These are phyloP conservation scores for Cryptoleucopteryx plumbea DNA, from an alignment of 2,113 vertebrate species.

Conservation along the genomic window DNA sequence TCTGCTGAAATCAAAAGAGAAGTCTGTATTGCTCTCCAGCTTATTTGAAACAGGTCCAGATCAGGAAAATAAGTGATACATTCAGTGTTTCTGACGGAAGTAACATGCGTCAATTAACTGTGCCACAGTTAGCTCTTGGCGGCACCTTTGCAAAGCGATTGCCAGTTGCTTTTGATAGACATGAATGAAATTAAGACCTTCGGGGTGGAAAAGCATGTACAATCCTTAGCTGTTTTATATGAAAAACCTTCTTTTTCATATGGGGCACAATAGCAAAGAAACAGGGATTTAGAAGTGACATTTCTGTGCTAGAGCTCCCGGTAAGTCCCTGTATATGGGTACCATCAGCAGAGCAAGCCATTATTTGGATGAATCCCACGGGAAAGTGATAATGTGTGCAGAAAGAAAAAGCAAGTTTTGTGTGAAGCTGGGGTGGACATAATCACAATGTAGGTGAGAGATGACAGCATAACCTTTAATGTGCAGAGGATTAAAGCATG, in stretches of 20 bases:
- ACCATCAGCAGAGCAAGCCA: background rate
- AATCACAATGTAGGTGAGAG: background rate
- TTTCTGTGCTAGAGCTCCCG: background rate
- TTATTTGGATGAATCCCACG: background rate
- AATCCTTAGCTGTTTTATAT: background rate
- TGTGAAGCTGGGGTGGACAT: background rate
- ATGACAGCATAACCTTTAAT: background rate
- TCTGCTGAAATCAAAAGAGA: background rate
- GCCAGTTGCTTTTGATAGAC: background rate
- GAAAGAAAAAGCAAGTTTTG: background rate
- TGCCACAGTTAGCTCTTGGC: background rate
- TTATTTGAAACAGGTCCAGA: background rate
- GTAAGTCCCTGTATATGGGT: too few species aligned
- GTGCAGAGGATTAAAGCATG: background rate
- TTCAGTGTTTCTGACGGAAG: background rate
- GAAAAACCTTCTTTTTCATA: background rate
- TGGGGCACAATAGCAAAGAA: background rate
- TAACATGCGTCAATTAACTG: background rate
- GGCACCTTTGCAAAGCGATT: background rate
- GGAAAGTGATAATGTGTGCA: background rate
- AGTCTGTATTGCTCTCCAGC: background rate
- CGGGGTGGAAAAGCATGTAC: background rate
- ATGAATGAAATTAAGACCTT: background rate
- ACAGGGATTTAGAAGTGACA: background rate
- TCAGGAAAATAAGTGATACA: background rate